Percentiles rank a stretch among this genome's conserved stretches.
phyloP scores from a whole-genome alignment of 2,888 invertebrate genomes.

The Quadriops clusia region DNA sequence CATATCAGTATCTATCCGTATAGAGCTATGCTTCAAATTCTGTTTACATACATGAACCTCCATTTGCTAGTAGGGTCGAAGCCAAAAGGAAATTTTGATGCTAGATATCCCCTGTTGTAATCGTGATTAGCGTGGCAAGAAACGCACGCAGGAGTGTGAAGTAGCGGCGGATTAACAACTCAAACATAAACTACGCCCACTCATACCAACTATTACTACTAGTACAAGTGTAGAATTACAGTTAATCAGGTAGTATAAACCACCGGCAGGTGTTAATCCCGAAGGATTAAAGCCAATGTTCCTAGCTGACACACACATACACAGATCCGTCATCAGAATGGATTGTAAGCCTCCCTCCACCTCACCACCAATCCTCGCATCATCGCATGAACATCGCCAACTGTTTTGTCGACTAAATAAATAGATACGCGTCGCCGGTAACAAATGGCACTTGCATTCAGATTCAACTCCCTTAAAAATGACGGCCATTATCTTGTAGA shows the following conservation, averaged over 20 bases:
- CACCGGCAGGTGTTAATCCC: constrained; percentile 31
- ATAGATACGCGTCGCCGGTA: constrained; percentile 32
- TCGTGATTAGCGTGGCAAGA: too few species aligned
- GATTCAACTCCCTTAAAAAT: constrained; percentile 35
- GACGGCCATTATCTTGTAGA: constrained; percentile 34
- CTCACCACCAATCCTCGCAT: constrained; percentile 8
- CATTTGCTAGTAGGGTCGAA: too few species aligned
- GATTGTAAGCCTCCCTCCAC: constrained; percentile 15
- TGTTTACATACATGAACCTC: too few species aligned
- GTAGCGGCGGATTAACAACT: constrained; percentile 15
- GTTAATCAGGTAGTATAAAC: constrained; percentile 31
- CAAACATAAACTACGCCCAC: constrained; percentile 18
- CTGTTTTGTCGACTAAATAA: constrained; percentile 30
- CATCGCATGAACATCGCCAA: constrained; percentile 17
- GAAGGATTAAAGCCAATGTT: constrained; percentile 23
- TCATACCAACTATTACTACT: constrained; percentile 13
- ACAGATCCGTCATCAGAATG: constrained; percentile 22
- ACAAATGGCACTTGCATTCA: constrained; percentile 31
- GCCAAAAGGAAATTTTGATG: too few species aligned
- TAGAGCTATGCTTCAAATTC: too few species aligned
- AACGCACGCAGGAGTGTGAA: too few species aligned
- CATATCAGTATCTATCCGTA: too few species aligned
- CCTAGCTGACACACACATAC: constrained; percentile 20
- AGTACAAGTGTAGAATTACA: constrained; percentile 23
- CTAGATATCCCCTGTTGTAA: too few species aligned